Percentiles rank a stretch among this genome's conserved stretches.
These are phyloP conservation scores for Drosophila falleni DNA, from an alignment of 2,888 invertebrate species.

Conservation along the genomic window DNA sequence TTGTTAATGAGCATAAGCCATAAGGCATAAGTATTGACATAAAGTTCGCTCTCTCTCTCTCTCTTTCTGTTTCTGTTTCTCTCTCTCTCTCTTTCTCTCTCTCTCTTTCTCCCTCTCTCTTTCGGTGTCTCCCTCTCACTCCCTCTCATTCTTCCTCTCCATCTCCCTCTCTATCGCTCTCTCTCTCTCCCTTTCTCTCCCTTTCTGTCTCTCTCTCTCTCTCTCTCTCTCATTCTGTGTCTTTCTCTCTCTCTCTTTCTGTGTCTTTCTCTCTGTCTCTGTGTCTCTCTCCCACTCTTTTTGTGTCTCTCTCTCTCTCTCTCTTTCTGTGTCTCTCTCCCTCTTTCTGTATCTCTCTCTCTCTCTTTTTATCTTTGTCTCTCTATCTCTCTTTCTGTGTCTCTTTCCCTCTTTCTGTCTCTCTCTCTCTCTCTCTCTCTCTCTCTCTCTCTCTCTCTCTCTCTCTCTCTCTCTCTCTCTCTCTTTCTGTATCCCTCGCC, in stretches of 20 bases:
- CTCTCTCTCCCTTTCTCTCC: too few relatives aligned
- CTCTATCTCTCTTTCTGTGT: too few relatives aligned
- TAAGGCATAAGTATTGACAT: conserved; percentile 26
- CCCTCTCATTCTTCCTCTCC: not conserved
- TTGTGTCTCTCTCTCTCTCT: conserved; percentile 2
- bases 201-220: too few relatives aligned
- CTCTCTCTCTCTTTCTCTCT: not conserved
- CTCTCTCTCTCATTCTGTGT: too few relatives aligned
- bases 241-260: not conserved
- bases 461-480: not conserved
- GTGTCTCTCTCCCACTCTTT: not conserved
- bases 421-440: too few relatives aligned
- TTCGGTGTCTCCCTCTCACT: too few relatives aligned
- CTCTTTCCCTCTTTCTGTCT: too few relatives aligned
- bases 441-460: not conserved
- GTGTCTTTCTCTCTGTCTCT: not conserved
- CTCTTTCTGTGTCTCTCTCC: not conserved
- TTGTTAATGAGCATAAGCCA: conserved; percentile 52
- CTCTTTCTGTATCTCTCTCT: conserved; percentile 5
- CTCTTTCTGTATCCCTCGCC: too few relatives aligned
- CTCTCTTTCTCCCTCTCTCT: too few relatives aligned
- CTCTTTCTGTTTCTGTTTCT: not conserved
- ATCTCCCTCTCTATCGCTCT: not conserved
- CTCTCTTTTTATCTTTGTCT: too few relatives aligned
- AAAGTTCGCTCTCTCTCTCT: conserved; percentile 3